Evolutionary conservation across 2,888 invertebrate genomes (phyloP), one percentile per base, ranked within the genome.

Genomic region (Cheilosia urbana): DNA sequence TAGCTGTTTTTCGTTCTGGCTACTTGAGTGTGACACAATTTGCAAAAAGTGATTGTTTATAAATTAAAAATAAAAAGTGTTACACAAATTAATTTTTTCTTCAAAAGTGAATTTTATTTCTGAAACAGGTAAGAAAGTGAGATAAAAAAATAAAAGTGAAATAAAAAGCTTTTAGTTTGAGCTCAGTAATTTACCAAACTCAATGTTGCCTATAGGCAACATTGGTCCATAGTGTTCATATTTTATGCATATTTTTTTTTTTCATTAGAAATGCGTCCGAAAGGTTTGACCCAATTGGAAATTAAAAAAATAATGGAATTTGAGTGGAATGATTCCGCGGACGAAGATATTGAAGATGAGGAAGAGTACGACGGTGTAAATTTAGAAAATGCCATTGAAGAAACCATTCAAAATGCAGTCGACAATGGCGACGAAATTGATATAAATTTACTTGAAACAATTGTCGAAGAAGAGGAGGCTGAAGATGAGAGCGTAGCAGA

Each of bases 361-460:
- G 51, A 65, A 51, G 37, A 17, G 9, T 13, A 3, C 24, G 1
- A 24, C 27, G n/a, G 27, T 24, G 13, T 15, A 7, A 58, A 45
- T 62, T 42, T 66, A 37, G 71, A 72, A 27, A 49, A 51, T 51
- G 17, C 37, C 11, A 71, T 58, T 45, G 58, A 71, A 40, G 55
- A 69, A 69, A 69, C 58, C 4, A 42, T 71, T 24, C 19, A 58
- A 19, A 30, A 34, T 45, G 27, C 51, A 58, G 2, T 27, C 4
- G 27, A 47, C 27, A 40, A 30, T 15, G 73, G 40, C 2, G 34
- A 15, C 5, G 21, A 58, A 19, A 11, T 45, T 47, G 47, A 34
- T 4, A 69, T 27, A 58, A 47, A 53, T 49, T 49, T 30, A 27
- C 24, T 58, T 19, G 19, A 45, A n/a, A 47, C 6, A 45, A 15